Evolutionary conservation across 2,113 vertebrate species (phyloP).

Genomic region (Gymnogyps californianus): DNA sequence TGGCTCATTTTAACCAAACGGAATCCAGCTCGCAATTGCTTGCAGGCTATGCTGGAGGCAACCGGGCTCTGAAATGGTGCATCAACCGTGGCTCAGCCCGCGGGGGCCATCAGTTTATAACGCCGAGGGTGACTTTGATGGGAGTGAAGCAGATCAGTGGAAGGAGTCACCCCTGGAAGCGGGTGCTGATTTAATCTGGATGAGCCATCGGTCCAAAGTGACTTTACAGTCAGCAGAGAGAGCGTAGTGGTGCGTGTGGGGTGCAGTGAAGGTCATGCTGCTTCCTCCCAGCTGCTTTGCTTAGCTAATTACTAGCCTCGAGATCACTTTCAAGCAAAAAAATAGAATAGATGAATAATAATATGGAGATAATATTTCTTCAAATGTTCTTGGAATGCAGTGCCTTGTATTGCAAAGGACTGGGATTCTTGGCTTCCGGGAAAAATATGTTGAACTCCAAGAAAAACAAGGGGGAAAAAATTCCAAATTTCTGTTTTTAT

Average conservation of each 20-base stretch:
- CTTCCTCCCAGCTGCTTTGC: neutral
- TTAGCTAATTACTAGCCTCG: slow-evolving; percentile 11
- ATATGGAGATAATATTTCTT: neutral
- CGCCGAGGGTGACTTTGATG: neutral
- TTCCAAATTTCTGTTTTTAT: neutral
- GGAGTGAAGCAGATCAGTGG: neutral
- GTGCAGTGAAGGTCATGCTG: neutral
- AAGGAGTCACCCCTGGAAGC: neutral
- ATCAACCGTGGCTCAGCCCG: neutral
- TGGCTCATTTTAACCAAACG: slow-evolving; percentile 56
- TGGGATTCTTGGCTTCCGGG: neutral
- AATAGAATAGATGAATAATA: neutral
- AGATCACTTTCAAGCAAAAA: neutral
- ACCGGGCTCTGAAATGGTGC: neutral
- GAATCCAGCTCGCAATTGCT: neutral
- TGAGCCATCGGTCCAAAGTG: neutral
- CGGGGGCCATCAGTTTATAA: neutral
- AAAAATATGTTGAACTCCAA: neutral
- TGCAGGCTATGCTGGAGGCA: neutral
- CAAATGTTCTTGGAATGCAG: neutral
- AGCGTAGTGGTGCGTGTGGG: neutral
- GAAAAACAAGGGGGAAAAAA: neutral
- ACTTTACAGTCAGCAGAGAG: neutral
- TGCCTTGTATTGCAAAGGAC: neutral
- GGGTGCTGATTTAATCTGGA: neutral